These are phyloP conservation scores for Phortica variegata DNA, from an alignment of 1,140 invertebrate genomes.

Conservation along the genomic window DNA sequence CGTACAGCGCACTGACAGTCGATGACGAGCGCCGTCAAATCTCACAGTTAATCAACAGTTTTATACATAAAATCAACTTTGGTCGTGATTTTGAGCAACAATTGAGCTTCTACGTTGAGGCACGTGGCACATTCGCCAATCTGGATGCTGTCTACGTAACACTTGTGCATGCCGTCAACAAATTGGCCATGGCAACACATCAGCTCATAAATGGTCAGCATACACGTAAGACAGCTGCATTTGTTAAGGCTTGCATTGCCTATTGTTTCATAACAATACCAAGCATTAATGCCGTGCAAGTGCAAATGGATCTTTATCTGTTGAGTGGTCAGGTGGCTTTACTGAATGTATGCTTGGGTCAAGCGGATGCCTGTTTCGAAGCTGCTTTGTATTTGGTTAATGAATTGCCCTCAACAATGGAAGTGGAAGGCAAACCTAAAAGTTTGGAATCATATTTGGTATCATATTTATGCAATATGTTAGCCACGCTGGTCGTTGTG, in stretches of 20 bases:
- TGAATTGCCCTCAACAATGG: constrained; percentile 74
- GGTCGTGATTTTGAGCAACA: constrained; percentile 87
- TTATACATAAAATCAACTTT: constrained; percentile 78
- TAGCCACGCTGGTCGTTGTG: constrained; percentile 82
- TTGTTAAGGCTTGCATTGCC: constrained; percentile 91
- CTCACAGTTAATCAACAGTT: constrained; percentile 76
- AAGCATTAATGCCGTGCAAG: constrained; percentile 75
- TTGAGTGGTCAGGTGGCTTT: constrained; percentile 86
- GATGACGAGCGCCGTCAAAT: constrained; percentile 90
- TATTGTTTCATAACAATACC: constrained; percentile 96
- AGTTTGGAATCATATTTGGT: constrained; percentile 72
- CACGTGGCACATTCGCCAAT: constrained; percentile 84
- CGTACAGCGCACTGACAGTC: constrained; percentile 80
- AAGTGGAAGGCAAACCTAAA: constrained; percentile 73
- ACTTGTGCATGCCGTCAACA: constrained; percentile 84
- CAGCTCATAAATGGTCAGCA: constrained; percentile 75
- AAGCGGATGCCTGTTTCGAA: constrained; percentile 95
- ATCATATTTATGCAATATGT: constrained; percentile 73
- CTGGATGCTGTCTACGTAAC: constrained; percentile 82
- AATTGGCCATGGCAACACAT: constrained; percentile 72
- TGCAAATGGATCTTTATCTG: constrained; percentile 81
- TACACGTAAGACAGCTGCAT: constrained; percentile 77
- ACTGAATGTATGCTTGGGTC: constrained; percentile 86
- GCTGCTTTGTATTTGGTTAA: constrained; percentile 77
- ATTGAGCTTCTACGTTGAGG: constrained; percentile 90